Base-by-base conservation (phyloP, 2,888 invertebrate genomes). In the Anthrax anthrax region DNA sequence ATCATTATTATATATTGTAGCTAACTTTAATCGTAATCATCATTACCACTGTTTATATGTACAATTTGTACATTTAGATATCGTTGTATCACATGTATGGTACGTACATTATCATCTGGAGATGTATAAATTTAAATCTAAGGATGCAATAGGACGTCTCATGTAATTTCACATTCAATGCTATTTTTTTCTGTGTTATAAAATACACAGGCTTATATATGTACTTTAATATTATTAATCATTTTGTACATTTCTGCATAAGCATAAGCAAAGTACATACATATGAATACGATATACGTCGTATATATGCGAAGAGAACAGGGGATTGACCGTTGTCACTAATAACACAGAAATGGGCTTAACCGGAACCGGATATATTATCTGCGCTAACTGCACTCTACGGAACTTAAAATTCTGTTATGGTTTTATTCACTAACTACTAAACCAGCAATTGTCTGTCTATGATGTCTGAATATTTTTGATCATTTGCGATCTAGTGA, bases 351-450 rank as follows among this genome's bases (percentile, higher is more conserved):
- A 48, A 52, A 51, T 67, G 65, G 67, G 67, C 65, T 63, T 64
- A 67, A 67, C 67, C 67, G 67, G 67, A 67, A 67, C 64, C 67
- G 67, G 67, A 67, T 64, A 64, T 65, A 67, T 67, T 67, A 67
- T 67, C 65, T 66, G 66, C 66, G 65, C 67, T 64, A 66, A 66
- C 66, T 65, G 61, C 58, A 60, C 60, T 46, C 46, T 42, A 46
- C 46, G 46, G 46, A 46, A 46, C 46, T 46, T 32, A 38, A 46
- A 46, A 46, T 46, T 46, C 38, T 42, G 42, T 39, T 14, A 23
- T 8, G 23, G 23, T 23, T 23, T 23, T 23, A 23, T 23, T 23
- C 8, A 23, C 23, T 23, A 23, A 8, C n/a, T n/a, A n/a, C n/a
- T n/a, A n/a, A n/a, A n/a, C n/a, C n/a, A n/a, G n/a, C 29, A 32